Base-by-base conservation (phyloP, 2,797 vertebrate genomes). In the Neosalanx taihuensis region DNA sequence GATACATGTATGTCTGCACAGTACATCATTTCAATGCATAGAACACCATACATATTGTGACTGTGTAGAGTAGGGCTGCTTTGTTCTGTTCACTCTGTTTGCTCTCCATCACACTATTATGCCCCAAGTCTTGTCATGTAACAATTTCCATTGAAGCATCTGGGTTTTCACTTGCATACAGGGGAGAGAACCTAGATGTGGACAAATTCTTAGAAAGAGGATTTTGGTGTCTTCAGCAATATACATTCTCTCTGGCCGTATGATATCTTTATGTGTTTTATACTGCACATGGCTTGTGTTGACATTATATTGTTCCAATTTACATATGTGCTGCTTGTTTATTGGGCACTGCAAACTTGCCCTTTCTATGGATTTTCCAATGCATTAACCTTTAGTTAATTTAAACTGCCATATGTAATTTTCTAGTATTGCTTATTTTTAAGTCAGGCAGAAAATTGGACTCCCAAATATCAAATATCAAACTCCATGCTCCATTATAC, bases 331-430 rank as follows among this genome's bases (percentile, higher is more conserved):
- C 33, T 53, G 15, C 6, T 10, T 15, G 46, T 2, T 30, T 18
- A 29, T 31, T 41, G 18, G 35, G 18, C 35, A 51, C 61, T 64
- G 63, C 53, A 79, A 75, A 58, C 33, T 75, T 78, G 72, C 76
- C 76, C 62, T 15, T 33, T 70, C 74, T 75, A 76, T 76, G 72
- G 59, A 67, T 57, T 35, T 77, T 73, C 74, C 64, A 73, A 67
- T 56, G 70, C 71, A 77, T 67, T 58, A 66, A 69, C 71, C 61
- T 35, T 69, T 68, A 31, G 57, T 67, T 67, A 37, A 41, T 73
- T 67, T 65, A 26, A 71, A 57, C 46, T 46, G 60, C n/a, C 73
- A 69, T 79, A 74, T 75, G 59, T 56, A 65, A 49, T 29, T 76
- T 78, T 59, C 51, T 69, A 73, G 73, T 65, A 74, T 35, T 71